Percentiles rank a stretch among this genome's conserved stretches.
phyloP scores from a whole-genome alignment of 2,113 vertebrate genomes.

The Origma solitaria region DNA sequence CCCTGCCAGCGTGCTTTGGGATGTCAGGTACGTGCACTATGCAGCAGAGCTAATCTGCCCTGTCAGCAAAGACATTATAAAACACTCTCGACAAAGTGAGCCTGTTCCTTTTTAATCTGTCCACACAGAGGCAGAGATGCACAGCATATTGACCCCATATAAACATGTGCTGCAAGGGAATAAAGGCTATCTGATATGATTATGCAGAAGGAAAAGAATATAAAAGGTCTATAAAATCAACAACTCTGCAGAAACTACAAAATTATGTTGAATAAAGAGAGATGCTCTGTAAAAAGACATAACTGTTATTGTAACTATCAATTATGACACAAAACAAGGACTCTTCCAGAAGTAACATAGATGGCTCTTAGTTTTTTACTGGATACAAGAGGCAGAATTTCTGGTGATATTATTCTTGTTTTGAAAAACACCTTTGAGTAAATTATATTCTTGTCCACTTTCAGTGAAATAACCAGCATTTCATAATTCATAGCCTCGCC shows the following conservation, averaged over 20 bases:
- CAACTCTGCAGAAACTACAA: not conserved
- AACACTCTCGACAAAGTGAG: not conserved
- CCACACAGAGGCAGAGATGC: not conserved
- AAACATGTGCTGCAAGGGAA: not conserved
- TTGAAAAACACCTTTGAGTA: not conserved
- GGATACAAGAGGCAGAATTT: not conserved
- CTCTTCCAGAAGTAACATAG: not conserved
- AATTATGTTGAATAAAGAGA: not conserved
- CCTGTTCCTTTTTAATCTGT: not conserved
- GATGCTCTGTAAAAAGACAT: not conserved
- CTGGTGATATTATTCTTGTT: not conserved
- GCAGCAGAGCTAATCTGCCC: not conserved
- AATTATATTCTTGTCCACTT: not conserved
- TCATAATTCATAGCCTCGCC: not conserved
- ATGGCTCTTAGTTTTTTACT: not conserved
- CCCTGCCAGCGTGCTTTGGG: rapidly evolving
- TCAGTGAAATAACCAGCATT: not conserved
- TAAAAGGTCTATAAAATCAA: not conserved
- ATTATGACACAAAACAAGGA: not conserved
- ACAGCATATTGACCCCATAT: not conserved
- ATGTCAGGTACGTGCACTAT: not conserved
- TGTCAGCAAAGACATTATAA: not conserved
- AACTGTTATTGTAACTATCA: not conserved
- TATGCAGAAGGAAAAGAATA: not conserved
- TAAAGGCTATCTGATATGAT: not conserved